Percentiles rank a stretch among this genome's conserved stretches.
phyloP scores from a whole-genome alignment of 2,888 invertebrate genomes.

The Machimus atricapillus region DNA sequence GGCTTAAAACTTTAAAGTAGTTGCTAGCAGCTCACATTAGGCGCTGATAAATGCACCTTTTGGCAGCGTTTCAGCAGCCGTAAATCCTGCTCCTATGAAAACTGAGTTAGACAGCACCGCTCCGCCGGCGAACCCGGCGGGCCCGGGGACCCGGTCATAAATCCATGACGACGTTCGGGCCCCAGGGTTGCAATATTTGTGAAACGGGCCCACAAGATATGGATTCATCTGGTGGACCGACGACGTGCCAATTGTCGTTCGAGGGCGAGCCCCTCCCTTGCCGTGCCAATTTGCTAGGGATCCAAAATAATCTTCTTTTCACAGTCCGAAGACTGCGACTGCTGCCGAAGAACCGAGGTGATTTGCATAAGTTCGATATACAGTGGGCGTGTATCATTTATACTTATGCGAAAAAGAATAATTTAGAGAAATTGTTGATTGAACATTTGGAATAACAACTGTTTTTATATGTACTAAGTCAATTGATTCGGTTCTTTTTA shows the following conservation, averaged over 20 bases:
- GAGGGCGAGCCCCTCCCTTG: not conserved
- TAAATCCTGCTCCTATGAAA: not conserved
- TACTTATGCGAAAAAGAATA: too few species aligned
- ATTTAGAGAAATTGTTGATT: too few species aligned
- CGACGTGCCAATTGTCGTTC: conserved; percentile 17
- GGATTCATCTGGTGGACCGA: conserved; percentile 9
- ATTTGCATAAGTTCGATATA: not conserved
- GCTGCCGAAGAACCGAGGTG: not conserved
- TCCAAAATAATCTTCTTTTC: not conserved
- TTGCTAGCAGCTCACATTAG: conserved; percentile 33
- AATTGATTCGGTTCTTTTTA: too few species aligned
- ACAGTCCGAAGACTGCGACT: not conserved
- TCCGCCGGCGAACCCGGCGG: not conserved
- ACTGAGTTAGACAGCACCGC: not conserved
- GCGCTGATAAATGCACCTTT: conserved; percentile 37
- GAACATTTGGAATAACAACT: too few species aligned
- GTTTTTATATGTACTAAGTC: too few species aligned
- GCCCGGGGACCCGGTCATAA: not conserved
- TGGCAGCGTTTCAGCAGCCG: conserved; percentile 22
- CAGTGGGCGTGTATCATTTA: not conserved
- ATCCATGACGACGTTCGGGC: conserved; percentile 9
- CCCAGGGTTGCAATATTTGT: not conserved
- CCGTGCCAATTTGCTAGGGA: not conserved
- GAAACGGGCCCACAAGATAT: not conserved
- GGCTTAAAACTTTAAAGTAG: conserved; percentile 43